Conservation (phyloP, 1,140 invertebrate species). For the Belonocnema kinseyi region DNA sequence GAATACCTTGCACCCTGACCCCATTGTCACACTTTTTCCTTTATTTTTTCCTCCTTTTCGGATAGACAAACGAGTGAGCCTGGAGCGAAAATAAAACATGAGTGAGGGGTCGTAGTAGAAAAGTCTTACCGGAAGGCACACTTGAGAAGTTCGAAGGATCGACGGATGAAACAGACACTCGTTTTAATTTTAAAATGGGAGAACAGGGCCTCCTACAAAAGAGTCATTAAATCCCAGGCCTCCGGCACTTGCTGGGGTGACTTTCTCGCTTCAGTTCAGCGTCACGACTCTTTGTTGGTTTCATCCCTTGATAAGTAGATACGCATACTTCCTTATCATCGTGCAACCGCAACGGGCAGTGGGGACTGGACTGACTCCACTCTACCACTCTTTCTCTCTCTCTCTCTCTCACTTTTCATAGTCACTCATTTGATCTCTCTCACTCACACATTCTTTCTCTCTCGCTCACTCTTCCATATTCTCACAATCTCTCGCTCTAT, state of each 20-base stretch:
- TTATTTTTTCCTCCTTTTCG: too few species aligned
- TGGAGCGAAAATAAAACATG: neutral
- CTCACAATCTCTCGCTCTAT: neutral
- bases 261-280: conserved; percentile 37
- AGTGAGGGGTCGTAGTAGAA: neutral
- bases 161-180: conserved; percentile 58
- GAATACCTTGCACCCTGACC: too few species aligned
- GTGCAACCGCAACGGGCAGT: conserved; percentile 35
- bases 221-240: conserved; percentile 57
- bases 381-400: conserved; percentile 23
- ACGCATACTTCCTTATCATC: conserved; percentile 40
- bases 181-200: conserved; percentile 60
- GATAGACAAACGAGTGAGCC: too few species aligned
- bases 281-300: conserved; percentile 48
- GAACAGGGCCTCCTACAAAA: conserved; percentile 51
- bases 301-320: conserved; percentile 46
- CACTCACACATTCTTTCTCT: neutral
- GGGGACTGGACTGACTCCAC: conserved; percentile 27
- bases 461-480: neutral
- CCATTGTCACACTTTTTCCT: too few species aligned
- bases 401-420: neutral
- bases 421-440: neutral
- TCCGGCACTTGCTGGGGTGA: conserved; percentile 45
- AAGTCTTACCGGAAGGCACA: conserved; percentile 53
- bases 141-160: conserved; percentile 57